Base-by-base conservation (phyloP, 2,797 vertebrate genomes). In the Hippoglossus hippoglossus region DNA sequence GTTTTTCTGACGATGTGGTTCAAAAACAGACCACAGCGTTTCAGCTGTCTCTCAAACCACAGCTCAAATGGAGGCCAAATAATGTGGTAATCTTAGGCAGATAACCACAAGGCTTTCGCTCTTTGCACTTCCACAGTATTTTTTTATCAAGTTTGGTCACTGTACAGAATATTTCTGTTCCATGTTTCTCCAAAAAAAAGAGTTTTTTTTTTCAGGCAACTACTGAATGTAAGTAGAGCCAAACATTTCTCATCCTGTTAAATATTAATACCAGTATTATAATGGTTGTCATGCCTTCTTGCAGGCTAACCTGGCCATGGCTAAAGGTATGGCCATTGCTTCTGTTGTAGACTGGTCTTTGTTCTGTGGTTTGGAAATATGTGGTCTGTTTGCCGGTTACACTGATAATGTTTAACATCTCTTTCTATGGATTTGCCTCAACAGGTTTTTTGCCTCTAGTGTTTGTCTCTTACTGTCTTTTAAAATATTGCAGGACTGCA, bases 1-100 rank as follows among this genome's bases (percentile, higher is more conserved):
- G 93, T 92, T 94, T 94, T 95, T 89, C 93, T 95, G 92, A 94
- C 91, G 93, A 82, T 95, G 96, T 95, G 94, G 91, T 95, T 92
- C 90, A 89, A 94, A 95, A 94, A 96, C 95, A 96, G 94, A 95
- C 94, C 94, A 95, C 94, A 94, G 84, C 79, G 91, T 95, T 95
- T 94, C 96, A 78, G 89, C 93, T 95, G 95, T 95, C 94, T 92
- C 94, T 94, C 92, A 93, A 95, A 95, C 93, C 92, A 94, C 94
- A 95, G 94, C 93, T 93, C 91, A 94, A 92, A 89, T 65, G 88
- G 89, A 92, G 92, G 88, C 91, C 89, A 90, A 84, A 77, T 72
- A 81, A 74, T 86, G 87, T 88, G 85, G 79, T 80, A 34, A 87
- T 91, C 86, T 88, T 85, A 89, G 68, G 62, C 69, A 82, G 85